Base-by-base conservation (phyloP, 2,888 invertebrate species). In the Lingula anatina region DNA sequence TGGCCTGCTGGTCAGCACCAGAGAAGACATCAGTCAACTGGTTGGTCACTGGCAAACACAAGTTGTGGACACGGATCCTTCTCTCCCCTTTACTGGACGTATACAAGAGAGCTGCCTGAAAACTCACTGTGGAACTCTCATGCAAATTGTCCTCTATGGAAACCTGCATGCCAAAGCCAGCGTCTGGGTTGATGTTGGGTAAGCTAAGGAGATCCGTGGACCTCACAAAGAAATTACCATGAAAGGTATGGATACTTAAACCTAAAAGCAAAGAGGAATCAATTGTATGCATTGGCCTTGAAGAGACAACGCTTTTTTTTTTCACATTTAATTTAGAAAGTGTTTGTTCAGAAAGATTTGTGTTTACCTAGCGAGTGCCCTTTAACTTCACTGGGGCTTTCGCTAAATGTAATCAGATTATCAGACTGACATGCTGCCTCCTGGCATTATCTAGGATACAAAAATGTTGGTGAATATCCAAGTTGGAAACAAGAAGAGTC, bases 171-270 rank as follows among this genome's bases (percentile, higher is more conserved):
- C 92, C 97, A 77, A 94, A 96, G 20, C 93, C 96, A 4, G 94
- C 89, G 79, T 99, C 99, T 0, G 99, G 97, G 72, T 95, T 97
- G 51, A 96, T 88, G 80, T 97, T 97, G 36, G 99, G 96, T 62
- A 99, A 79, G 12, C 94, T 92, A 50, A 99, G 81, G 48, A 99
- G 81, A 80, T 99, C 97, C 3, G 96, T 95, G 0, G 97, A 96
- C 3, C 99, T 85, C 44, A 99, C 97, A 79, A 99, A 99, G 84
- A 96, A 96, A 80, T 97, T 97, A 37, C 99, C 99, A 80, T 97
- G 96, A 85, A 99, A 99, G 70, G 95, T 93, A 79, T 97, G 95
- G 66, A 99, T 91, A 25, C 90, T 84, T 50, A 99, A 81, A 18
- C 97, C 96, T 70, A 87, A 2, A 60, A 53, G 44, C 20, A 23